Evolutionary conservation across 2,888 invertebrate genomes (phyloP).

Genomic region (Apamea epomidion): DNA sequence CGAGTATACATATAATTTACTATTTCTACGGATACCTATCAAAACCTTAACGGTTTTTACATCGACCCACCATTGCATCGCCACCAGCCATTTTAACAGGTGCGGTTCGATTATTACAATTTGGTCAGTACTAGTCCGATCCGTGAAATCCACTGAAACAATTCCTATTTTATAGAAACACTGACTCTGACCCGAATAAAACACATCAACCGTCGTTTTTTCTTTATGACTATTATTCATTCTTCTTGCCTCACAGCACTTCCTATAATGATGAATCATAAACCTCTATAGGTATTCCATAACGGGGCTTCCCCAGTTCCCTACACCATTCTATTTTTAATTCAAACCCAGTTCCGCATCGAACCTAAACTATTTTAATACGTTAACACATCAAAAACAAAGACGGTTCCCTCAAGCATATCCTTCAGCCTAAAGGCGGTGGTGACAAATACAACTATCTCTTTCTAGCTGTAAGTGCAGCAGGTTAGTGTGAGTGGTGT

Average conservation of each 20-base stretch:
- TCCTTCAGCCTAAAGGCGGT: constrained; percentile 70
- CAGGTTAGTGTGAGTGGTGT: constrained; percentile 77
- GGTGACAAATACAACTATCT: constrained; percentile 72
- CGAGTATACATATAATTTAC: not conserved
- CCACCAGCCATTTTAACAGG: not conserved
- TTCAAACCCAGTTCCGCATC: constrained; percentile 43
- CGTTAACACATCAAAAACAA: constrained; percentile 75
- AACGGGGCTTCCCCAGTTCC: not conserved
- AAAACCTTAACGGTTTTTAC: not conserved
- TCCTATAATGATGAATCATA: constrained; percentile 8
- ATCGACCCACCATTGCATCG: too few species aligned
- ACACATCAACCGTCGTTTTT: not conserved
- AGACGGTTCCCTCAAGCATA: constrained; percentile 66
- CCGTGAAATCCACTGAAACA: not conserved
- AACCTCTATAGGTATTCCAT: not conserved
- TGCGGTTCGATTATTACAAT: not conserved
- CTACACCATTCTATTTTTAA: constrained; percentile 33
- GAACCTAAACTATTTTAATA: constrained; percentile 65
- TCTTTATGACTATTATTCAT: not conserved
- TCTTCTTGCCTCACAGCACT: not conserved
- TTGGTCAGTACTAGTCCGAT: too few species aligned
- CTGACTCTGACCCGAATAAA: not conserved
- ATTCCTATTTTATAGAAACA: too few species aligned
- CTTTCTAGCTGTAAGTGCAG: constrained; percentile 68
- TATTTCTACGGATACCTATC: not conserved